Conservation (phyloP, 2,888 invertebrate genomes). For the Meteorus cinctellus region DNA sequence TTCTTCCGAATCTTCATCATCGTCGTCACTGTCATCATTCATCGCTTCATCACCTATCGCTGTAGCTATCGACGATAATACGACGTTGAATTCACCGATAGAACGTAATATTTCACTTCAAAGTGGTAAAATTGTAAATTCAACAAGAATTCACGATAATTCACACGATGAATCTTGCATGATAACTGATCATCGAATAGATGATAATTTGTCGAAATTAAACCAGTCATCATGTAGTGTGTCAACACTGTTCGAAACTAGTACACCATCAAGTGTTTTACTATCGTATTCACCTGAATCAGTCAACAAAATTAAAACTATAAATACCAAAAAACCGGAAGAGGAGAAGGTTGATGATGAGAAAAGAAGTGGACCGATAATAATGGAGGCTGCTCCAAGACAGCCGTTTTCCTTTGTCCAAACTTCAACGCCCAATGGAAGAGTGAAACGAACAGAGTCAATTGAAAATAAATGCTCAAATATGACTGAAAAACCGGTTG, state of each 20-base stretch:
- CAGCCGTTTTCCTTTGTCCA: conserved; percentile 17
- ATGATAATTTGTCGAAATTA: conserved; percentile 39
- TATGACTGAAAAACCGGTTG: conserved; percentile 58
- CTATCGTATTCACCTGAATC: conserved; percentile 4
- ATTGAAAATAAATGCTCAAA: conserved; percentile 48
- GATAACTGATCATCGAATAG: background rate
- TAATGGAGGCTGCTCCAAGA: background rate
- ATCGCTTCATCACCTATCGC: conserved; percentile 28
- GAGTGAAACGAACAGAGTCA: conserved; percentile 51
- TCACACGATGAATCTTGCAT: conserved; percentile 38
- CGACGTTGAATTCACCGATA: conserved; percentile 37
- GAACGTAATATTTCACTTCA: conserved; percentile 47
- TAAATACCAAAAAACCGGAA: background rate
- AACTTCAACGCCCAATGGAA: conserved; percentile 58
- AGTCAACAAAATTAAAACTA: background rate
- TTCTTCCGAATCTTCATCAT: conserved; percentile 39
- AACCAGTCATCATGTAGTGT: conserved; percentile 42
- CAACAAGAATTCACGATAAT: conserved; percentile 51
- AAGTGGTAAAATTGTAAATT: conserved; percentile 55
- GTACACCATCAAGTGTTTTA: background rate
- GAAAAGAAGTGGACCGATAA: background rate
- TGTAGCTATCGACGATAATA: conserved; percentile 43
- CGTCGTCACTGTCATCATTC: conserved; percentile 51
- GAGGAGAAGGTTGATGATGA: background rate
- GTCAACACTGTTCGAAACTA: background rate